These are phyloP conservation scores for Hybognathus amarus DNA, from an alignment of 2,797 vertebrate genomes.

Conservation along the genomic window DNA sequence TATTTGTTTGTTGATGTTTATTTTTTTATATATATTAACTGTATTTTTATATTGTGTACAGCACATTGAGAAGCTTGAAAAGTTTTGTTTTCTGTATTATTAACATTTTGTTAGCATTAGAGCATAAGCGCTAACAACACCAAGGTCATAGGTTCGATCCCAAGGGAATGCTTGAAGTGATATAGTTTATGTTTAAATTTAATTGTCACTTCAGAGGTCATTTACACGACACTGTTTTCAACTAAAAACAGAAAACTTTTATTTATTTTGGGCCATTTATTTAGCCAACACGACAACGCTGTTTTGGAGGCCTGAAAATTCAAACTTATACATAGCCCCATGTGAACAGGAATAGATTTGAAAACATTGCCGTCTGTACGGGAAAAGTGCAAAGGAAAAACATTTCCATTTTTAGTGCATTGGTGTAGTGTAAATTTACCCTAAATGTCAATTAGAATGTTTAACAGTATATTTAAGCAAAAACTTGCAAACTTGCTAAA, in stretches of 20 bases:
- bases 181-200: not conserved
- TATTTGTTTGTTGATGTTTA: too few species aligned
- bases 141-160: not conserved
- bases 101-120: constrained; percentile 2
- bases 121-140: not conserved
- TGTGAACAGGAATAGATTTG: not conserved
- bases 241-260: not conserved
- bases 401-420: not conserved
- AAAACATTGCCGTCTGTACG: too few species aligned
- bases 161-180: not conserved
- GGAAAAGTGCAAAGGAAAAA: not conserved
- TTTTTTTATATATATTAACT: too few species aligned
- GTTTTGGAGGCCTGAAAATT: not conserved
- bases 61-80: too few species aligned
- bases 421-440: not conserved
- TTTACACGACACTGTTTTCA: not conserved
- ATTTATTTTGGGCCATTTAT: not conserved
- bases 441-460: not conserved
- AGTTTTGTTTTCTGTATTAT: not conserved
- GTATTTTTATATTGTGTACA: too few species aligned
- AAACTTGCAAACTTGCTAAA: not conserved
- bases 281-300: not conserved
- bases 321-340: not conserved
- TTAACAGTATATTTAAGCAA: not conserved
- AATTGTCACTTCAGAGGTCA: not conserved